Percentiles rank a stretch among this genome's conserved stretches.
phyloP scores from a whole-genome alignment of 1,140 invertebrate genomes.

The Aphidius ervi region DNA sequence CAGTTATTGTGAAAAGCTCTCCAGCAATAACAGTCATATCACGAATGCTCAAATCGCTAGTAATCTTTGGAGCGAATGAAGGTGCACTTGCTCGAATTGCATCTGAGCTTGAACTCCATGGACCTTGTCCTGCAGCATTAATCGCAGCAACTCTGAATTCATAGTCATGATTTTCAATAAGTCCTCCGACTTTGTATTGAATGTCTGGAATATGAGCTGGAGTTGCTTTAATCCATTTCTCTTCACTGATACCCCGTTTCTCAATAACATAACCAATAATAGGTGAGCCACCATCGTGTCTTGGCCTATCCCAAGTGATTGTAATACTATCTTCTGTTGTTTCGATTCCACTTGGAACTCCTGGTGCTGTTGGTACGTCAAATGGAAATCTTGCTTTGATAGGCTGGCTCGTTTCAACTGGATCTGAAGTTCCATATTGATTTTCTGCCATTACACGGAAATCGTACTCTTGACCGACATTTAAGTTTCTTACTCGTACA shows the following conservation, averaged over 20 bases:
- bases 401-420: constrained; percentile 79
- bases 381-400: constrained; percentile 94
- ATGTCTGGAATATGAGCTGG: constrained; percentile 78
- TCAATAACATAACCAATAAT: constrained; percentile 92
- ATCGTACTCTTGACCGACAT: constrained; percentile 88
- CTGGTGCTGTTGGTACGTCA: constrained; percentile 87
- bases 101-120: constrained; percentile 86
- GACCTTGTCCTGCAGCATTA: constrained; percentile 93
- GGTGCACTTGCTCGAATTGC: constrained; percentile 83
- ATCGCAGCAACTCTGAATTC: constrained; percentile 95
- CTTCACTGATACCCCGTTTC: constrained; percentile 81
- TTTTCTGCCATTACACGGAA: constrained; percentile 98
- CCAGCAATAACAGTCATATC: constrained; percentile 95
- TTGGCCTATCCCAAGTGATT: constrained; percentile 87
- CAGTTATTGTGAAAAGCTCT: constrained; percentile 92
- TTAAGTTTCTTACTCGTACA: constrained; percentile 85
- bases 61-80: constrained; percentile 84
- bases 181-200: constrained; percentile 73
- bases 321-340: constrained; percentile 92
- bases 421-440: constrained; percentile 91
- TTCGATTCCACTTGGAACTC: constrained; percentile 78
- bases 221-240: constrained; percentile 87
- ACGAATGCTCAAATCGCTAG: constrained; percentile 84
- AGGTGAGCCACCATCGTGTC: constrained; percentile 87
- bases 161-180: constrained; percentile 94